Evolutionary conservation across 2,113 vertebrate genomes (phyloP).

Genomic region (Gambusia affinis): DNA sequence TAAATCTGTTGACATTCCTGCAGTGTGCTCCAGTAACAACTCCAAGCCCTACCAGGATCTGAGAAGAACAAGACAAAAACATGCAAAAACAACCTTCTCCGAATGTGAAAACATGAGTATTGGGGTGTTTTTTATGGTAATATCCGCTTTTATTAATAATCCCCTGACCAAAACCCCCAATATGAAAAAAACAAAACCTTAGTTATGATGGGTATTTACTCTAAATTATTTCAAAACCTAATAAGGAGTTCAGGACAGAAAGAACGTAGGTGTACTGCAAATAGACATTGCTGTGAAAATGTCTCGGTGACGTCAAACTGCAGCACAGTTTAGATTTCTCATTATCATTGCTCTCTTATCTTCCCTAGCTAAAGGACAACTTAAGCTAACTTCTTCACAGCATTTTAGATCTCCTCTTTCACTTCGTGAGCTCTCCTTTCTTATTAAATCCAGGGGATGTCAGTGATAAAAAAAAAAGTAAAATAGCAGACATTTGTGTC

Average conservation of each 20-base stretch:
- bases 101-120: background rate
- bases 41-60: background rate
- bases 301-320: background rate
- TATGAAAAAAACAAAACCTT: background rate
- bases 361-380: conserved; percentile 21
- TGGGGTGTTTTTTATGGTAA: background rate
- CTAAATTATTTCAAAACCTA: background rate
- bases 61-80: background rate
- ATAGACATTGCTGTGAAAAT: background rate
- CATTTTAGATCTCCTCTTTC: background rate
- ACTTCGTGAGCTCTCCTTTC: background rate
- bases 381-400: conserved; percentile 13
- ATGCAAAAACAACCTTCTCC: background rate
- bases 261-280: background rate
- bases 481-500: too few species aligned
- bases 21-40: background rate
- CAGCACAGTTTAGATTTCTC: background rate
- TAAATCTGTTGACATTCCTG: background rate
- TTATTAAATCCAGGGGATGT: background rate
- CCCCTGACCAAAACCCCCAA: background rate
- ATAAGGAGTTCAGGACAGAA: background rate
- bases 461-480: too few species aligned
- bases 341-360: conserved; percentile 20
- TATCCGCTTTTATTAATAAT: background rate
- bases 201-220: too few species aligned